Evolutionary conservation across 2,113 vertebrate species (phyloP), one percentile per base, ranked within the genome.

Genomic region (Pipa parva): DNA sequence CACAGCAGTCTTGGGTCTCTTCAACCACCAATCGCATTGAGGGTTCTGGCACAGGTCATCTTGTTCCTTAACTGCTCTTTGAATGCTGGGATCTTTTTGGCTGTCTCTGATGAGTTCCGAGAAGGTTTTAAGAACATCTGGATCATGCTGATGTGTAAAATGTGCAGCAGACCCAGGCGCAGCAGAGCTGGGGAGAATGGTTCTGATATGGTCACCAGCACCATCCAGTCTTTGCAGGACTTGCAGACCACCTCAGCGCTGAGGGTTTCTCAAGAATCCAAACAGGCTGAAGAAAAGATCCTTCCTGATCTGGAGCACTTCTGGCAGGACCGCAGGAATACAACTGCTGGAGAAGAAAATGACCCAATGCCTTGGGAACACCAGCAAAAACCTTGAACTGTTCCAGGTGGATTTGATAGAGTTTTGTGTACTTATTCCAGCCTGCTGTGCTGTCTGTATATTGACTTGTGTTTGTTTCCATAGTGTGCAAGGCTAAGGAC

Each of bases 291-390:
- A 7, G 70, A 70, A 1, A 86, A 80, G 67, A 66, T 82, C 28
- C 80, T 91, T 56, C 83, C 79, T 0, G 85, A 92, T 8, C 84
- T 92, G 11, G 85, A 90, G 74, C 85, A 89, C 24, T 87, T 93
- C 27, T 90, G 88, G 90, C 89, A 83, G 25, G 86, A 86, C 31
- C 80, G 90, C 63, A 75, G 85, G 46, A 84, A 84, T 37, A 85
- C 86, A 11, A 73, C 79, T 1, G 76, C 83, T 0, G 78, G 81
- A 15, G 86, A 84, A 27, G 79, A 84, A 24, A 82, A 77, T 42
- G 87, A 80, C 72, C 90, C 89, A 1, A 68, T 90, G 22, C 90
- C 90, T 1, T 92, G 90, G 90, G 90, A 92, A 63, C 75, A 72
- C 62, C 77, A 85, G 50, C 76, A 83, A 46, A 39, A 49, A 2